Base-by-base conservation (phyloP, 2,888 invertebrate species). In the Drosophila cracens region DNA sequence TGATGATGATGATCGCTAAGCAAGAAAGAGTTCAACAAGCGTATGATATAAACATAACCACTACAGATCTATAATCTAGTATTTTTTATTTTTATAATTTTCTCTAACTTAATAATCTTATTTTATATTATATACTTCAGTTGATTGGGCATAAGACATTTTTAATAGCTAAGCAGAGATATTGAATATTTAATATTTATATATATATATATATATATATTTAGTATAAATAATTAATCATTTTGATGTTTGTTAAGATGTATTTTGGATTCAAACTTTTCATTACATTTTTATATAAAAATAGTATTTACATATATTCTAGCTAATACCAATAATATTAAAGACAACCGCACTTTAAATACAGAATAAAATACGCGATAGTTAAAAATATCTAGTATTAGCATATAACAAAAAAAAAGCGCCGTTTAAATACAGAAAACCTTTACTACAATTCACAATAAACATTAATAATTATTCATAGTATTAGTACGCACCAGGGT, bases 221-320 rank as follows among this genome's bases (percentile, higher is more conserved):
- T 38, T 87, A 76, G 65, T 68, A 63, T 79, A 76, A 40, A 4
- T 60, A 72, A 83, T 72, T 69, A 64, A 83, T 70, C 61, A 71
- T 69, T 89, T 81, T 79, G 67, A 62, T 77, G 83, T 89, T 89
- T 89, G 77, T 81, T 86, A 89, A 53, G 59, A 76, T 86, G 90
- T 86, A 88, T 89, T 86, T 86, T 86, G 81, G 86, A 90, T 88
- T 90, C 60, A 65, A 81, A 59, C 51, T 83, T 88, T 90, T 72
- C 70, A 74, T 85, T 74, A 76, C 68, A 82, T 70, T 87, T 84
- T 77, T 77, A 74, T 76, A 64, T 79, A 74, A 51, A 71, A 58
- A 43, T 40, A 31, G 57, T 57, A 43, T 85, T 49, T 79, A 82
- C 77, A 16, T 31, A 10, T 84, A 82, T 77, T 63, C 51, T 31